Evolutionary conservation across 1,140 invertebrate species (phyloP).

Genomic region (Bombus affinis): DNA sequence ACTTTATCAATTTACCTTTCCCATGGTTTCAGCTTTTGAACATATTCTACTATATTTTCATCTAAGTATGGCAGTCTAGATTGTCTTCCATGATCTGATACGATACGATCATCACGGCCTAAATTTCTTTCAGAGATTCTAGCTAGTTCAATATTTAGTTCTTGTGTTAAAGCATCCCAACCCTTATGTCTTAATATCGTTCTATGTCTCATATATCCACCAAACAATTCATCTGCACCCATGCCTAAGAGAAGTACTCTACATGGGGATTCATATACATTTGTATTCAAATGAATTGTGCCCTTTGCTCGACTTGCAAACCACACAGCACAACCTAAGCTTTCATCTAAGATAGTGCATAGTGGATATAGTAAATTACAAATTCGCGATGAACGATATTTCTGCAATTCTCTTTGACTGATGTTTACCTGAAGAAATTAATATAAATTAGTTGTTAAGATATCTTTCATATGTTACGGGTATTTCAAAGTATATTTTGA

Average conservation of each 20-base stretch:
- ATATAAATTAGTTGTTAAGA: constrained; percentile 14
- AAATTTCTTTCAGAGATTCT: constrained; percentile 96
- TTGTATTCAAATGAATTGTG: constrained; percentile 67
- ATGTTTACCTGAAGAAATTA: constrained; percentile 88
- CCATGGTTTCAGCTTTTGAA: constrained; percentile 88
- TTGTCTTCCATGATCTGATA: constrained; percentile 90
- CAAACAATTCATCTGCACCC: constrained; percentile 98
- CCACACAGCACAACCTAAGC: constrained; percentile 96
- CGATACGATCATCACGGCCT: constrained; percentile 95
- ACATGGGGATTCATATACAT: constrained; percentile 85
- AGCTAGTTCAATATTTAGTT: constrained; percentile 90
- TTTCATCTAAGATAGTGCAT: constrained; percentile 96
- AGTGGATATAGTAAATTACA: constrained; percentile 91
- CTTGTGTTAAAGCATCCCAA: constrained; percentile 87
- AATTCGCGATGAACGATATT: constrained; percentile 81
- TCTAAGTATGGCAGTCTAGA: constrained; percentile 96
- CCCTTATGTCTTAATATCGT: constrained; percentile 86
- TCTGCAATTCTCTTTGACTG: constrained; percentile 86
- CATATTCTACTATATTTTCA: constrained; percentile 92
- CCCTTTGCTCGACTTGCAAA: constrained; percentile 93
- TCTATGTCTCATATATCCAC: constrained; percentile 95
- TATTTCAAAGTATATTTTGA: constrained; percentile 49
- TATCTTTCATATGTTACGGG: constrained; percentile 42
- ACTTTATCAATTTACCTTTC: constrained; percentile 85
- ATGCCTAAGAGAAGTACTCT: constrained; percentile 94